These are phyloP conservation scores for Emydura subglobosa DNA, from an alignment of 2,113 vertebrate genomes.

Conservation along the genomic window DNA sequence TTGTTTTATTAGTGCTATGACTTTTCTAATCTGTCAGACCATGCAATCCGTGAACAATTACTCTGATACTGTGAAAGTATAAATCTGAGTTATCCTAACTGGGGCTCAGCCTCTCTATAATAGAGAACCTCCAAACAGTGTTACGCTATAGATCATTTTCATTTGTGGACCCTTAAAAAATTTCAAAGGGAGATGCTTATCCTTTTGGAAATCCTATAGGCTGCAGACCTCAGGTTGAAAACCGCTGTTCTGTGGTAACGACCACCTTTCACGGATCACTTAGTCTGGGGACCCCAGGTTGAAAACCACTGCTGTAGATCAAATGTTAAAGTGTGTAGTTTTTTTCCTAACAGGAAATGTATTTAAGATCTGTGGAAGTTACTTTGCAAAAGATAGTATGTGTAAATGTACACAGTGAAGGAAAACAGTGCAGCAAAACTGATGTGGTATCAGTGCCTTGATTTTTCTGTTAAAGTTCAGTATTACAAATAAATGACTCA, in stretches of 20 bases:
- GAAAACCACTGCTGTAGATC: neutral
- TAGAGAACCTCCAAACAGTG: neutral
- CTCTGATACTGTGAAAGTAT: neutral
- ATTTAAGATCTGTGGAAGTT: neutral
- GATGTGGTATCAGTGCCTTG: neutral
- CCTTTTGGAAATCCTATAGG: neutral
- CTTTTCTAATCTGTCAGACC: neutral
- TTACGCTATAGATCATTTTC: neutral
- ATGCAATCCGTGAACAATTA: neutral
- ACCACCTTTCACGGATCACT: too few species aligned
- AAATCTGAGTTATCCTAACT: neutral
- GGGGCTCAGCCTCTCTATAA: neutral
- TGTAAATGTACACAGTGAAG: neutral
- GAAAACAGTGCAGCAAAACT: neutral
- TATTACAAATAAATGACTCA: conserved; percentile 30
- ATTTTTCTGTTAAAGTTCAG: neutral
- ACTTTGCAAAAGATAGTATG: neutral
- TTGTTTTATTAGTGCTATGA: neutral
- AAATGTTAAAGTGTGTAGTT: neutral
- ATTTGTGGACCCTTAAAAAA: neutral
- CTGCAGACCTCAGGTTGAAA: neutral
- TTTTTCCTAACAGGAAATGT: neutral
- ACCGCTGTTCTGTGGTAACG: neutral
- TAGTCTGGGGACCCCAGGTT: neutral
- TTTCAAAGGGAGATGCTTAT: neutral